Percentiles rank a stretch among this genome's conserved stretches.
Conservation (phyloP, 2,797 vertebrate genomes). For the Macroramphosus scolopax region DNA sequence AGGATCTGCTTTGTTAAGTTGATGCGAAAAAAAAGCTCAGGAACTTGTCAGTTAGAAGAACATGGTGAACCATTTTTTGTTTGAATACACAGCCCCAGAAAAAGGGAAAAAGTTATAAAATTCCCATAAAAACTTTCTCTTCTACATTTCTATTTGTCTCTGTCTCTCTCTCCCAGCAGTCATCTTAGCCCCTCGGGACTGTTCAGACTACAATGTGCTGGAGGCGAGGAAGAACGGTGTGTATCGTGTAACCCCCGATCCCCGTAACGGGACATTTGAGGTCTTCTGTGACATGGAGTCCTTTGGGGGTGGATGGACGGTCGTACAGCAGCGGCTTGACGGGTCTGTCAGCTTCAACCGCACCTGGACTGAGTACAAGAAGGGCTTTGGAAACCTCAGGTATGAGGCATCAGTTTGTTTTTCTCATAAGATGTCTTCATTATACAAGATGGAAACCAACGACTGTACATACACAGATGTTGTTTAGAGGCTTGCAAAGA, state of each 20-base stretch:
- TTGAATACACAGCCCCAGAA: conserved; percentile 16
- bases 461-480: neutral
- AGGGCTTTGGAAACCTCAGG: conserved; percentile 88
- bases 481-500: neutral
- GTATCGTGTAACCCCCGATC: conserved; percentile 86
- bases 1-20: conserved; percentile 7
- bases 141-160: conserved; percentile 14
- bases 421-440: neutral
- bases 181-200: conserved; percentile 81
- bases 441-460: no score
- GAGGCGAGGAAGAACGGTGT: conserved; percentile 79
- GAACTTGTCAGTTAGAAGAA: conserved; percentile 4
- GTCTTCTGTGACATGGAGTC: conserved; percentile 94
- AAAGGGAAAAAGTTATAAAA: conserved; percentile 25
- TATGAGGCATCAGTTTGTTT: conserved; percentile 20
- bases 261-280: conserved; percentile 83
- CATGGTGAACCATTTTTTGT: conserved; percentile 15
- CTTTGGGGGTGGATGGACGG: conserved; percentile 90
- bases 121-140: conserved; percentile 18
- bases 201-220: conserved; percentile 85
- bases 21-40: neutral
- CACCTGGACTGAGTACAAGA: conserved; percentile 91
- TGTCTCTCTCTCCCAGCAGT: conserved; percentile 41
- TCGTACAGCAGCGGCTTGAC: conserved; percentile 87
- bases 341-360: conserved; percentile 91